Conservation (phyloP, 2,113 vertebrate genomes). For the Bostrychus sinensis region DNA sequence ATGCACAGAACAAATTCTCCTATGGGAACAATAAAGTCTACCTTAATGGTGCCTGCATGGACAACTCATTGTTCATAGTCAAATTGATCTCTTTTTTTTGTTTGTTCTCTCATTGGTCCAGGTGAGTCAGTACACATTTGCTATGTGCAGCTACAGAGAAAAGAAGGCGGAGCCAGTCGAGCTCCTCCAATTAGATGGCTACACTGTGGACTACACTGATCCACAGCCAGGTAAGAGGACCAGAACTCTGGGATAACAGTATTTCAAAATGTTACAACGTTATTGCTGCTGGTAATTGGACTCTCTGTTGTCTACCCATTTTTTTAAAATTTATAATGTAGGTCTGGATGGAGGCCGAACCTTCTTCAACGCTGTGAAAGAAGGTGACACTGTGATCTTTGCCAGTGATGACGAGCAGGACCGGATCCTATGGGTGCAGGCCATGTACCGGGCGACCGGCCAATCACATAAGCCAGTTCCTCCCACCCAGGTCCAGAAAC, state of each 20-base stretch:
- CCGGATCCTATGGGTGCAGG: conserved; percentile 98
- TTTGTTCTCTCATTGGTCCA: conserved; percentile 63
- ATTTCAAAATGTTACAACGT: background rate
- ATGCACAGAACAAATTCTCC: too few species aligned
- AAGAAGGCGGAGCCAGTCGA: conserved; percentile 98
- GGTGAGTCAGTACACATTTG: conserved; percentile 99
- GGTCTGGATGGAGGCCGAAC: conserved; percentile 95
- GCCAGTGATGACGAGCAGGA: conserved; percentile 98
- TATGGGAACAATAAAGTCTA: too few species aligned
- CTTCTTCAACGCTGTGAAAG: conserved; percentile 98
- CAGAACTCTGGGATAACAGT: background rate
- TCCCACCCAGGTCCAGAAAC: conserved; percentile 98
- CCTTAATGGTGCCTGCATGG: too few species aligned
- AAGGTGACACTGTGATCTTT: conserved; percentile 98
- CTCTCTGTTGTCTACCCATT: too few species aligned
- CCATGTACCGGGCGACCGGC: conserved; percentile 97
- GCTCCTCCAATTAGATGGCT: conserved; percentile 95
- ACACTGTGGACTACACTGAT: conserved; percentile 99
- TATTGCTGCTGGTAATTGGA: too few species aligned
- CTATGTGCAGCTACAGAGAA: conserved; percentile 99
- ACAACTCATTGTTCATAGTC: too few species aligned
- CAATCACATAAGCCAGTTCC: conserved; percentile 98
- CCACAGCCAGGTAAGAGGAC: conserved; percentile 91
- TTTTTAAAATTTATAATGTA: too few species aligned
- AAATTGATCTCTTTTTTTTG: background rate